Percentiles rank a stretch among this genome's conserved stretches.
phyloP scores from a whole-genome alignment of 2,797 vertebrate genomes.

The Miichthys miiuy region DNA sequence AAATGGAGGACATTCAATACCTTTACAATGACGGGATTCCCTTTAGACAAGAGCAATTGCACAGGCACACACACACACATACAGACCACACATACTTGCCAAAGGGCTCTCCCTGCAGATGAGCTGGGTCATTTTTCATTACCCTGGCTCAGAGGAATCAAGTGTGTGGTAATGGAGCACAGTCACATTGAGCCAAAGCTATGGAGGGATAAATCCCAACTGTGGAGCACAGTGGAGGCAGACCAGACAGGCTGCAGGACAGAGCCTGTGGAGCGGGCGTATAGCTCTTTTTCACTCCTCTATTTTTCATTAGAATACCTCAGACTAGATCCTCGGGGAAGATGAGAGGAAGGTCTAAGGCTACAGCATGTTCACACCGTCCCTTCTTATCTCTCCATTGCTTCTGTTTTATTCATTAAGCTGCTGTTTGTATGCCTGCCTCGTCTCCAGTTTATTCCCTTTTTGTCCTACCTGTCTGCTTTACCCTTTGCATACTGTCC shows the following conservation, averaged over 20 bases:
- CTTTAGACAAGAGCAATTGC: slow-evolving; percentile 68
- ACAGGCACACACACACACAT: slow-evolving; percentile 39
- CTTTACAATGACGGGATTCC: slow-evolving; percentile 76
- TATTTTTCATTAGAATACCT: slow-evolving; percentile 57
- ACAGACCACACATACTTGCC: slow-evolving; percentile 66
- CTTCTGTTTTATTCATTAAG: slow-evolving; percentile 25
- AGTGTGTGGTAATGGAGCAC: slow-evolving; percentile 71
- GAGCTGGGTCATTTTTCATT: slow-evolving; percentile 83
- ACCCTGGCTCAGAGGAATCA: slow-evolving; percentile 73
- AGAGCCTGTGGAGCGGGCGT: slow-evolving; percentile 15
- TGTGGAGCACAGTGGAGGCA: slow-evolving; percentile 38
- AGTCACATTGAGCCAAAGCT: slow-evolving; percentile 67
- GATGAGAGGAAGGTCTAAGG: slow-evolving; percentile 35
- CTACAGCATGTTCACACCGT: slow-evolving; percentile 20
- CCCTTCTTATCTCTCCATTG: slow-evolving; percentile 18
- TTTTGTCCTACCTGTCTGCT: slow-evolving; percentile 24
- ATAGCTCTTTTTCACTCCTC: slow-evolving; percentile 35
- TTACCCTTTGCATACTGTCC: slow-evolving; percentile 16
- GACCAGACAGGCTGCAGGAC: slow-evolving; percentile 44
- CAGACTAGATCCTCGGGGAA: slow-evolving; percentile 29
- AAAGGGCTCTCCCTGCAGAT: slow-evolving; percentile 81
- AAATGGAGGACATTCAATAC: slow-evolving; percentile 81
- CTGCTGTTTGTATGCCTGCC: slow-evolving; percentile 22
- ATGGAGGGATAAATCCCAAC: slow-evolving; percentile 65
- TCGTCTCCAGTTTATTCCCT: slow-evolving; percentile 32